Percentiles rank a stretch among this genome's conserved stretches.
Conservation (phyloP, 2,797 vertebrate genomes). For the Chloroceryle amazona region DNA sequence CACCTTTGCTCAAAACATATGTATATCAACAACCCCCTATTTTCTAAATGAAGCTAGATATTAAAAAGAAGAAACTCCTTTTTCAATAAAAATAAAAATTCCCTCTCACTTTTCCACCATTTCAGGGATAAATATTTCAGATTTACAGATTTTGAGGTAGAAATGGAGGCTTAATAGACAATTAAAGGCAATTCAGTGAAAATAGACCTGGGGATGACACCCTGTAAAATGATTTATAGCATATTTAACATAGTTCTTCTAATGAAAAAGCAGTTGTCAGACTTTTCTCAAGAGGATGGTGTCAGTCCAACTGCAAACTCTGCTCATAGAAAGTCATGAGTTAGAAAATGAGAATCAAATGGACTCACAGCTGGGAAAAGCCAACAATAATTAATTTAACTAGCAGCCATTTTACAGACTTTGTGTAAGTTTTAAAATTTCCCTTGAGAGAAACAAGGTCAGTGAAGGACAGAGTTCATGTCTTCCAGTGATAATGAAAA, state of each 20-base stretch:
- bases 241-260: conserved; percentile 69
- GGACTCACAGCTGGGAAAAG: conserved; percentile 83
- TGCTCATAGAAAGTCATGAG: conserved; percentile 71
- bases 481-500: conserved; percentile 62
- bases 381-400: conserved; percentile 83
- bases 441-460: conserved; percentile 79
- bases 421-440: conserved; percentile 75
- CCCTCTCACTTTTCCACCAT: background rate
- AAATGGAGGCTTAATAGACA: conserved; percentile 30
- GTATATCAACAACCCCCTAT: background rate
- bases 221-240: conserved; percentile 77
- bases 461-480: conserved; percentile 61
- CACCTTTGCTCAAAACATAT: background rate
- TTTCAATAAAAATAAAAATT: background rate
- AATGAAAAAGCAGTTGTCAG: conserved; percentile 83
- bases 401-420: conserved; percentile 70
- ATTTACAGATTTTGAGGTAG: conserved; percentile 28
- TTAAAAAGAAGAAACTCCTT: background rate
- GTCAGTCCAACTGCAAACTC: conserved; percentile 63
- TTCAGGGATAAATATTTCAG: conserved; percentile 37
- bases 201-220: conserved; percentile 58
- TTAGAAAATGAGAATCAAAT: conserved; percentile 84
- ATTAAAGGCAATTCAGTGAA: conserved; percentile 63
- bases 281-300: conserved; percentile 72
- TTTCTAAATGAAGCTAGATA: background rate